A percentile compares a stretch with the other conserved stretches of the same genome.
Conservation (phyloP, 1,140 invertebrate genomes). For the Atta cephalotes region DNA sequence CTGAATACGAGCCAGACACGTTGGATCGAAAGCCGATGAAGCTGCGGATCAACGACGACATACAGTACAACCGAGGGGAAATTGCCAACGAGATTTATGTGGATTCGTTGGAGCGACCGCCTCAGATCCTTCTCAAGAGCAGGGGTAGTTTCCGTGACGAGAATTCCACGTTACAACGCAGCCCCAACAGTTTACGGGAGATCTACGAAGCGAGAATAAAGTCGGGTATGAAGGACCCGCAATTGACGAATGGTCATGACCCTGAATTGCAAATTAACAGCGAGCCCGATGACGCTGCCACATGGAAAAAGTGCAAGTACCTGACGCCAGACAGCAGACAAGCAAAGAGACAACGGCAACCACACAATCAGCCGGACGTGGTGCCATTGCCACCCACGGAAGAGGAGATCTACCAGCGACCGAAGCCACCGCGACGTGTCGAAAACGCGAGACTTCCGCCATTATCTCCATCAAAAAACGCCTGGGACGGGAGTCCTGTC, state of each 20-base stretch:
- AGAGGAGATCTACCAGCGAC: constrained; percentile 88
- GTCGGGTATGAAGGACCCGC: constrained; percentile 67
- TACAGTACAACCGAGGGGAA: constrained; percentile 79
- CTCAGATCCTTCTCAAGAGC: constrained; percentile 87
- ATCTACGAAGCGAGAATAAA: constrained; percentile 89
- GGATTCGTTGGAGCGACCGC: constrained; percentile 87
- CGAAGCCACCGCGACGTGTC: constrained; percentile 87
- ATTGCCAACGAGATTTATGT: constrained; percentile 84
- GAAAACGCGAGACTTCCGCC: constrained; percentile 77
- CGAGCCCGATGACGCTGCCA: constrained; percentile 61
- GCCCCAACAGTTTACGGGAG: constrained; percentile 90
- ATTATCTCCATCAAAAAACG: constrained; percentile 88
- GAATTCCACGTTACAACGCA: constrained; percentile 79
- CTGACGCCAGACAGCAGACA: constrained; percentile 85
- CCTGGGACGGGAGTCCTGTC: constrained; percentile 87
- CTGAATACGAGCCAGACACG: constrained; percentile 94
- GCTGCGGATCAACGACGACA: constrained; percentile 84
- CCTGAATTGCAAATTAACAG: neutral
- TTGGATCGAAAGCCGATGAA: constrained; percentile 93
- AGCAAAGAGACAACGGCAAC: constrained; percentile 88
- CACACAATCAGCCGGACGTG: constrained; percentile 88
- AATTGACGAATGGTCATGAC: constrained; percentile 66
- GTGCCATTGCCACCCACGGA: constrained; percentile 88
- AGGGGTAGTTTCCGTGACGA: constrained; percentile 89
- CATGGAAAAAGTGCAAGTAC: constrained; percentile 80